Evolutionary conservation across 1,140 invertebrate species (phyloP).

Genomic region (Drosophila bipectinata): DNA sequence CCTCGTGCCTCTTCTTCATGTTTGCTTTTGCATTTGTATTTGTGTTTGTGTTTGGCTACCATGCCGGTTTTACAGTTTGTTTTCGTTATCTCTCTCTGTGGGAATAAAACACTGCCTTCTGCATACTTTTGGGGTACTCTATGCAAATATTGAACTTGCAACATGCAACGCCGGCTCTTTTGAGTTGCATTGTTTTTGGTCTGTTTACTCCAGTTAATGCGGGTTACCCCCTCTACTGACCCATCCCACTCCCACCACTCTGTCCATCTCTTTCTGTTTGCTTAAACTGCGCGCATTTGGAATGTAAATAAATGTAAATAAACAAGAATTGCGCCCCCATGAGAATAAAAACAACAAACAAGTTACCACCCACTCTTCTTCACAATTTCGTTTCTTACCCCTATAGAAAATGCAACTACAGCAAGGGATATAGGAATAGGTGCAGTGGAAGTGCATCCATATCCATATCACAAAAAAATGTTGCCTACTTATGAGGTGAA

Average conservation of each 20-base stretch:
- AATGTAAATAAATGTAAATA: constrained; percentile 78
- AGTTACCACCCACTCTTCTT: constrained; percentile 34
- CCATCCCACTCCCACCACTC: not conserved
- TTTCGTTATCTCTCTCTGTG: constrained; percentile 63
- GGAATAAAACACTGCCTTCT: constrained; percentile 42
- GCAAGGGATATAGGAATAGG: not conserved
- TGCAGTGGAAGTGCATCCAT: not conserved
- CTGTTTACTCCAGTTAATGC: constrained; percentile 59
- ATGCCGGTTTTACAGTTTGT: constrained; percentile 68
- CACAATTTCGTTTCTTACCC: constrained; percentile 2
- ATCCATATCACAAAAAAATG: not conserved
- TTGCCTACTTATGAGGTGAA: too few relatives aligned
- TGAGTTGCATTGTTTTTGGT: constrained; percentile 52
- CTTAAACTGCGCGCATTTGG: constrained; percentile 70
- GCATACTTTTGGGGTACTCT: constrained; percentile 69
- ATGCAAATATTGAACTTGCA: constrained; percentile 57
- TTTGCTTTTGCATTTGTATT: constrained; percentile 22
- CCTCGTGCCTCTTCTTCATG: constrained; percentile 14
- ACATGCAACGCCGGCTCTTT: constrained; percentile 46
- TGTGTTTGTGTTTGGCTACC: constrained; percentile 44
- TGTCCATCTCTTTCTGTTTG: constrained; percentile 36
- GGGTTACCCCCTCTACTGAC: constrained; percentile 18
- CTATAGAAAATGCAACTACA: constrained; percentile 25
- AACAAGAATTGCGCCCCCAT: constrained; percentile 73
- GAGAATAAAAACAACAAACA: constrained; percentile 27